phyloP scores from a whole-genome alignment of 2,888 invertebrate species.

The Lissonota sp. region DNA sequence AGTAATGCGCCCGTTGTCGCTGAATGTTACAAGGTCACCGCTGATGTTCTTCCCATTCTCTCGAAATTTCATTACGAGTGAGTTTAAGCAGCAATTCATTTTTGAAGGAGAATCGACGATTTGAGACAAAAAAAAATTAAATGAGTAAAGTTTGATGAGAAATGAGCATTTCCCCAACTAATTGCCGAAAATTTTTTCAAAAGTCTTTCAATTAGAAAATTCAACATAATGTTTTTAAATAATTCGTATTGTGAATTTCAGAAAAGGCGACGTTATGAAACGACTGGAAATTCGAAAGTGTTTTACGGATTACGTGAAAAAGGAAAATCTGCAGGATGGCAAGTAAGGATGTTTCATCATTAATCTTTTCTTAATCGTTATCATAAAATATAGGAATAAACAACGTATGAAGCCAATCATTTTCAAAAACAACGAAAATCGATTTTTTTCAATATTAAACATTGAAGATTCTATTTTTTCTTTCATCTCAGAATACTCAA shows the following conservation, averaged over 20 bases:
- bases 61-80: constrained; percentile 86
- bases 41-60: constrained; percentile 87
- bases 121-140: too few relatives aligned
- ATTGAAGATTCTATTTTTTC: background rate
- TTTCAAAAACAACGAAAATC: constrained; percentile 8
- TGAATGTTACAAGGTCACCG: constrained; percentile 89
- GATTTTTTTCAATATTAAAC: constrained; percentile 1
- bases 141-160: too few relatives aligned
- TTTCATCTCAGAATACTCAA: constrained; percentile 84
- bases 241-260: constrained; percentile 72
- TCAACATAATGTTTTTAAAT: constrained; percentile 19
- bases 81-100: constrained; percentile 63
- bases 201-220: constrained; percentile 22
- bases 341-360: constrained; percentile 73
- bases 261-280: constrained; percentile 88
- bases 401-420: too few relatives aligned
- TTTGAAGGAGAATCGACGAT: too few relatives aligned
- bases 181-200: too few relatives aligned
- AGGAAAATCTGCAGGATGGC: constrained; percentile 86
- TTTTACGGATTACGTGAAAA: constrained; percentile 90
- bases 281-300: constrained; percentile 87
- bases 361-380: too few relatives aligned
- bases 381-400: too few relatives aligned
- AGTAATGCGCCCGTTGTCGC: constrained; percentile 86
- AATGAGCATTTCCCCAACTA: too few relatives aligned